Percentiles rank a stretch among this genome's conserved stretches.
These are phyloP conservation scores for Melitaea cinxia DNA, from an alignment of 1,140 invertebrate genomes.

Conservation along the genomic window DNA sequence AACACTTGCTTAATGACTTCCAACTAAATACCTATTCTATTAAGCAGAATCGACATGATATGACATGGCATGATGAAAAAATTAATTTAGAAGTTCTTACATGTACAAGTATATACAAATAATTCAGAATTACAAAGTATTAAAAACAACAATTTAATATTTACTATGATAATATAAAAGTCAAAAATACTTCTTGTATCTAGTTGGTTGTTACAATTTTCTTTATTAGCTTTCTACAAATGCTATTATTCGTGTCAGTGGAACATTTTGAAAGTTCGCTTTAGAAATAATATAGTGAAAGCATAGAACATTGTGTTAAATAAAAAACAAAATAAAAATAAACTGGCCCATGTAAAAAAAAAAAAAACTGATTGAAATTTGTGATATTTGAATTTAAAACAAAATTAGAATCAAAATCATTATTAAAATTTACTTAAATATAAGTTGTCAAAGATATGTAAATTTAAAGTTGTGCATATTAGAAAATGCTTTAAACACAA, in stretches of 20 bases:
- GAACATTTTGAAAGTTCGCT: conserved; percentile 28
- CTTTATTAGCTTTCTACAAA: conserved; percentile 31
- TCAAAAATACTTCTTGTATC: conserved; percentile 10
- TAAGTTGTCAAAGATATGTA: too few relatives aligned
- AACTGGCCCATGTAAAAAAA: background rate
- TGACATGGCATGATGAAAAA: too few relatives aligned
- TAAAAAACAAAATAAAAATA: background rate
- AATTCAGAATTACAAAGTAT: background rate
- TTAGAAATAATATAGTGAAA: conserved; percentile 21
- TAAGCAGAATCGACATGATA: too few relatives aligned
- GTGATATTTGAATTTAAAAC: too few relatives aligned
- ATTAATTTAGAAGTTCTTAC: conserved; percentile 1
- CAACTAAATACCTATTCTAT: too few relatives aligned
- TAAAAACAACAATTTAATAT: background rate
- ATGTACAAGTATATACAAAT: background rate
- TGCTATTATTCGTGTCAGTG: conserved; percentile 26
- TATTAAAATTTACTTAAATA: too few relatives aligned
- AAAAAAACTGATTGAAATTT: background rate
- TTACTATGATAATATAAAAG: conserved; percentile 10
- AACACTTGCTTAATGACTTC: too few relatives aligned
- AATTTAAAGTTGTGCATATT: background rate
- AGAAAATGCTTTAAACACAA: background rate
- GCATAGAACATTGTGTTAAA: background rate
- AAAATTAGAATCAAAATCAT: too few relatives aligned
- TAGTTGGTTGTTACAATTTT: conserved; percentile 30